Evolutionary conservation across 2,888 invertebrate species (phyloP).

Genomic region (Amiota communis): DNA sequence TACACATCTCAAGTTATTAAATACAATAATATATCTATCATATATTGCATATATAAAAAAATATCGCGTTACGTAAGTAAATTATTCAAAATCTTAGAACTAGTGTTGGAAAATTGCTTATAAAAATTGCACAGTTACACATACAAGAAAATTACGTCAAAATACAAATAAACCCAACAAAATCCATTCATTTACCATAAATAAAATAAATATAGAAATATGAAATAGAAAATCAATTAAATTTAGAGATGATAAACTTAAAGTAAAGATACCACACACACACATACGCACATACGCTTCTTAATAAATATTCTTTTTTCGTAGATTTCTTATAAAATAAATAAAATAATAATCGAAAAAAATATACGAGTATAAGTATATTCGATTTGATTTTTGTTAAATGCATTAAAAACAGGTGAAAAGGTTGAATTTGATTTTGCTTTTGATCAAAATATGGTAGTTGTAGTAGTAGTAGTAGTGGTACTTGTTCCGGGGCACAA

Average conservation of each 20-base stretch:
- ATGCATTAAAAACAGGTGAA: slow-evolving; percentile 67
- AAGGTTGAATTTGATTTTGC: slow-evolving; percentile 49
- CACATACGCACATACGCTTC: background rate
- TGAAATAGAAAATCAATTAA: background rate
- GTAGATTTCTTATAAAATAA: background rate
- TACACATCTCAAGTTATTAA: no score
- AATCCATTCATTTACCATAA: background rate
- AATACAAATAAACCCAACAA: background rate
- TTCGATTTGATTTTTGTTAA: slow-evolving; percentile 47
- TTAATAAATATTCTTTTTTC: slow-evolving; percentile 21
- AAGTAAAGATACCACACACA: slow-evolving; percentile 18
- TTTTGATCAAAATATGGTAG: slow-evolving; percentile 39
- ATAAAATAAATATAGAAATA: background rate
- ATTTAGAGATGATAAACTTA: slow-evolving; percentile 10
- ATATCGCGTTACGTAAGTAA: slow-evolving; percentile 41
- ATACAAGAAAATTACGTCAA: slow-evolving; percentile 6
- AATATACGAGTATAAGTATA: background rate
- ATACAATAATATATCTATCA: no score
- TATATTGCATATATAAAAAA: slow-evolving; percentile 17
- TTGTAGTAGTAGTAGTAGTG: slow-evolving; percentile 9
- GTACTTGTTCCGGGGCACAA: slow-evolving; percentile 70
- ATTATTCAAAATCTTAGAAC: slow-evolving; percentile 52
- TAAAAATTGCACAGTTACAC: slow-evolving; percentile 54
- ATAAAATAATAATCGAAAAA: no score
- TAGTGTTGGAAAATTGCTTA: slow-evolving; percentile 60